Base-by-base conservation (phyloP, 2,888 invertebrate genomes). In the Chrysopilus asiliformis region DNA sequence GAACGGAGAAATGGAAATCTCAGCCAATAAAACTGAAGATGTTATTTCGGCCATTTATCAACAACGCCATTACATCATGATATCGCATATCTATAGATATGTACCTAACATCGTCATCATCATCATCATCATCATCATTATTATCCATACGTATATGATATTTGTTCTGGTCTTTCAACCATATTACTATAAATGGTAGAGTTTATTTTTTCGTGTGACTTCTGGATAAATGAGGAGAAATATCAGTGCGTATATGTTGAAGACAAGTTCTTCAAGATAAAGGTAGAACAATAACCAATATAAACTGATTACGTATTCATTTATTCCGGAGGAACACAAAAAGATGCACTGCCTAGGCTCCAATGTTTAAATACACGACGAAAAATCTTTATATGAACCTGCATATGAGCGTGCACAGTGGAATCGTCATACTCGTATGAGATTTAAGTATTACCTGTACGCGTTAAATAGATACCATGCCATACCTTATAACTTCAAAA, bases 41-140 rank as follows among this genome's bases (percentile, higher is more conserved):
- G 45, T 49, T 47, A 47, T 49, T 49, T 47, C 45, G 40, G 45
- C 45, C 46, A 49, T 49, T 47, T 45, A 49, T 49, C 49, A 49
- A 46, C 44, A 46, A 45, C 46, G 45, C 46, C 47, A 49, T 46
- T 42, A 41, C 32, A 32, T 19, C 16, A 32, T 15, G n/a, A n/a
- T n/a, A n/a, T n/a, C n/a, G n/a, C n/a, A n/a, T n/a, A n/a, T n/a
- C n/a, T n/a, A n/a, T n/a, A n/a, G n/a, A n/a, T n/a, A n/a, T n/a
- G n/a, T n/a, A n/a, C n/a, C n/a, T n/a, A n/a, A n/a, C n/a, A n/a
- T n/a, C n/a, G n/a, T n/a, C n/a, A n/a, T n/a, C n/a, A n/a, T n/a
- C n/a, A 20, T 32, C 32, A 32, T 32, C 26, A 27, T 18, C 26
- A 13, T n/a, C 27, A 13, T 13, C 16, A 16, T n/a, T 26, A 12